Evolutionary conservation across 2,797 vertebrate genomes (phyloP).

Genomic region (Malacoctenus gilli): DNA sequence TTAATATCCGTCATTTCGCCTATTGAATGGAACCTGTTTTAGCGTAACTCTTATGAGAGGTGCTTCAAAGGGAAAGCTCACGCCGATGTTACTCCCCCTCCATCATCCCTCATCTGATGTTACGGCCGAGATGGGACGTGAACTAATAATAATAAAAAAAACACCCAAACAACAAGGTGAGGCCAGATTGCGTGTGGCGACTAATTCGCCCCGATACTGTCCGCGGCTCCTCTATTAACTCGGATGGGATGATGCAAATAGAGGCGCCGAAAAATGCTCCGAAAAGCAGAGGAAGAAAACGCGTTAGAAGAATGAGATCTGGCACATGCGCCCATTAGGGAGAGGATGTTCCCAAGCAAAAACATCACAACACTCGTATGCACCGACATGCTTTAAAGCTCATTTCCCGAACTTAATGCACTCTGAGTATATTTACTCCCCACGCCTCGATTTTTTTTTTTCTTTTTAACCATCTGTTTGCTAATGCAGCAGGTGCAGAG

Average conservation of each 20-base stretch:
- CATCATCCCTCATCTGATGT: constrained; percentile 11
- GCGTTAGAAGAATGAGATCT: constrained; percentile 29
- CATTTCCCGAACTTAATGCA: constrained; percentile 5
- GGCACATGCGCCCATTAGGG: constrained; percentile 26
- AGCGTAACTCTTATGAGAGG: neutral
- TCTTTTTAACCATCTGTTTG: neutral
- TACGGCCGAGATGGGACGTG: neutral
- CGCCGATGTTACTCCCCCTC: neutral
- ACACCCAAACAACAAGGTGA: constrained; percentile 1
- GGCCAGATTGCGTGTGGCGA: neutral
- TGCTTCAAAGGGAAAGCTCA: neutral
- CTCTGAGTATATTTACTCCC: constrained; percentile 15
- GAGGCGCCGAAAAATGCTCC: constrained; percentile 16
- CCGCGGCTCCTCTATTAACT: neutral
- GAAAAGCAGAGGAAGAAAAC: constrained; percentile 1
- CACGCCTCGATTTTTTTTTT: neutral
- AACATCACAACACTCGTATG: constrained; percentile 8
- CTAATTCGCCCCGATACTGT: constrained; percentile 8
- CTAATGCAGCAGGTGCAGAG: neutral
- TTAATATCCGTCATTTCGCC: constrained; percentile 7
- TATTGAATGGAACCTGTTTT: neutral
- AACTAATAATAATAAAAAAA: no score
- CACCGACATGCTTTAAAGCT: constrained; percentile 13
- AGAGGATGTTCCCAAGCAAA: constrained; percentile 25
- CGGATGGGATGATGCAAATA: constrained; percentile 21